Evolutionary conservation across 2,888 invertebrate species (phyloP).

Genomic region (Amphimallon solstitiale): DNA sequence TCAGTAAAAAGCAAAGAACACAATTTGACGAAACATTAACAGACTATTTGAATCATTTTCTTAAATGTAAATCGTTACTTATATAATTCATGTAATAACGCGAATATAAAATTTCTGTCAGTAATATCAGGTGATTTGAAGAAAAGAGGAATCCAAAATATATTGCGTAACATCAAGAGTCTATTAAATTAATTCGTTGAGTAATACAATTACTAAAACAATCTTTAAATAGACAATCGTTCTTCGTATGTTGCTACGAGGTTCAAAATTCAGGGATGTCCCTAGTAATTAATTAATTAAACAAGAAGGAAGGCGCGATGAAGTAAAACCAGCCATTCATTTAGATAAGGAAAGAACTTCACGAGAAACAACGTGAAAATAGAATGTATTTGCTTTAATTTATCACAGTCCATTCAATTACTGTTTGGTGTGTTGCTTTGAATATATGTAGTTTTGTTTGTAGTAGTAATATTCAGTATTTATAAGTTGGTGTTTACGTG

Average conservation of each 20-base stretch:
- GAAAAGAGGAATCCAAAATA: neutral
- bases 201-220: slow-evolving; percentile 6
- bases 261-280: slow-evolving; percentile 7
- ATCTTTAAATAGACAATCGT: slow-evolving; percentile 3
- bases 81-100: too few species aligned
- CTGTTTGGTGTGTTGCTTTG: neutral
- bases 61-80: too few species aligned
- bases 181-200: slow-evolving; percentile 19
- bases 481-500: too few species aligned
- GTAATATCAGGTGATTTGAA: slow-evolving; percentile 3
- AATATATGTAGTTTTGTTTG: neutral
- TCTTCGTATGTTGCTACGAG: neutral
- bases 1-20: too few species aligned
- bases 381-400: neutral
- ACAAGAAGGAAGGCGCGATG: slow-evolving; percentile 14
- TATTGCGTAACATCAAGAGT: slow-evolving; percentile 2
- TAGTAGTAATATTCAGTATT: neutral
- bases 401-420: neutral
- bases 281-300: slow-evolving; percentile 15
- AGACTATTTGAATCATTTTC: too few species aligned
- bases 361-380: neutral
- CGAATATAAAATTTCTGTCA: neutral
- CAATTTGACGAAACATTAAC: too few species aligned
- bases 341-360: neutral
- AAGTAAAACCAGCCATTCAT: neutral